Base-by-base conservation (phyloP, 2,888 invertebrate species). In the Nycteola revayana region DNA sequence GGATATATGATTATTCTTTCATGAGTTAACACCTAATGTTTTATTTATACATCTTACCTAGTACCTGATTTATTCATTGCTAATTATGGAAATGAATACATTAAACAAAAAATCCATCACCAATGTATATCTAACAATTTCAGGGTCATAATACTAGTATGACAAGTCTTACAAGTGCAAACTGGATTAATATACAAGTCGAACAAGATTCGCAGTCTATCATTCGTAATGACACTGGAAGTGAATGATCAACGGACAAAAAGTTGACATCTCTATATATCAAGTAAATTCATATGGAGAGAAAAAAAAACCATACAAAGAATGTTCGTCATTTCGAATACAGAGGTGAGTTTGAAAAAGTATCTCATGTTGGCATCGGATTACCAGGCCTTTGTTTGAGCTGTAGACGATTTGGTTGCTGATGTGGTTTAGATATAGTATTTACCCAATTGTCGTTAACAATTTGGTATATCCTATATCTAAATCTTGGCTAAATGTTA, bases 61-160 rank as follows among this genome's bases (percentile, higher is more conserved):
- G 5, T 5, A 2, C 21, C 21, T 21, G 21, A 21, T 7, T 21
- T 5, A 21, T 21, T 7, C 21, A 2, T 21, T 7, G 21, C 2
- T 21, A 20, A 7, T 27, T n/a, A 1, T 23, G 5, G 17, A 9
- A 36, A 42, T 20, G 18, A 41, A 29, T 26, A 36, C 11, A 26
- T 36, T 5, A 17, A 1, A 17, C 21, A 25, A 27, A 34, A 28
- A 38, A 25, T 40, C 20, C 14, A 14, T 14, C 35, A 30, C 26
- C 36, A 33, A 32, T 41, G 17, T 34, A 28, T 43, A 39, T 18
- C 14, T 25, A 32, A 38, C 36, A 42, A 21, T 31, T 56, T 54
- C 53, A 54, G 36, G 57, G 57, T 43, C 57, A 45, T 32, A 22
- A 36, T 44, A 50, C 45, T 47, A 22, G 44, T 42, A 43, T 25